These are phyloP conservation scores for Sclerurus mexicanus DNA, from an alignment of 2,113 vertebrate species.

Conservation along the genomic window DNA sequence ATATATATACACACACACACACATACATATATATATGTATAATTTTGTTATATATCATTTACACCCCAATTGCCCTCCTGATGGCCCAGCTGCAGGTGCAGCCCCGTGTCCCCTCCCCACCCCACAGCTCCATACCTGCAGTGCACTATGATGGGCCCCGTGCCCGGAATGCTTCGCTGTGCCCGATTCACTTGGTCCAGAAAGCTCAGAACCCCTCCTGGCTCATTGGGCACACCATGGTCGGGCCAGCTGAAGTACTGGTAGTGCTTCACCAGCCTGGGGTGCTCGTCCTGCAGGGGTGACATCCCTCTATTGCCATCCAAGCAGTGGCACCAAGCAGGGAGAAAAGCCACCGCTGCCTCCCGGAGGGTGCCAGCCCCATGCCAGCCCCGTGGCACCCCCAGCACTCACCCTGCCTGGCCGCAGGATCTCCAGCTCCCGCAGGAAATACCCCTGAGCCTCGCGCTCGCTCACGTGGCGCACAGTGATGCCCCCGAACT, in stretches of 20 bases:
- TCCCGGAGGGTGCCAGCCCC: background rate
- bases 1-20: too few relatives aligned
- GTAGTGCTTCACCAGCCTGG: conserved; percentile 82
- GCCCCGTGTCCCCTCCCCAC: rapidly evolving
- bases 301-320: background rate
- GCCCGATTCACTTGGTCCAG: conserved; percentile 84
- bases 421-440: conserved; percentile 80
- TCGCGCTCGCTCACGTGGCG: conserved; percentile 76
- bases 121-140: conserved; percentile 73
- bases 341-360: background rate
- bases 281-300: conserved; percentile 69
- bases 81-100: background rate
- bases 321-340: too few relatives aligned
- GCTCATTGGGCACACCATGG: conserved; percentile 86
- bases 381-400: too few relatives aligned
- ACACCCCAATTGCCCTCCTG: background rate
- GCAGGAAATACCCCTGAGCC: conserved; percentile 80
- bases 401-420: conserved; percentile 73
- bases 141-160: conserved; percentile 83
- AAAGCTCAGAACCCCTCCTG: conserved; percentile 84
- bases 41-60: too few relatives aligned
- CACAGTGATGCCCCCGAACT: conserved; percentile 75
- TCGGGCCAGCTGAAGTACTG: conserved; percentile 91
- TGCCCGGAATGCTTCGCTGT: conserved; percentile 75
- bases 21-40: too few relatives aligned